A percentile compares a stretch with the other conserved stretches of the same genome.
Evolutionary conservation across 92 coral and sea anemone genomes (phyloP).

Genomic region (Desmophyllum pertusum): DNA sequence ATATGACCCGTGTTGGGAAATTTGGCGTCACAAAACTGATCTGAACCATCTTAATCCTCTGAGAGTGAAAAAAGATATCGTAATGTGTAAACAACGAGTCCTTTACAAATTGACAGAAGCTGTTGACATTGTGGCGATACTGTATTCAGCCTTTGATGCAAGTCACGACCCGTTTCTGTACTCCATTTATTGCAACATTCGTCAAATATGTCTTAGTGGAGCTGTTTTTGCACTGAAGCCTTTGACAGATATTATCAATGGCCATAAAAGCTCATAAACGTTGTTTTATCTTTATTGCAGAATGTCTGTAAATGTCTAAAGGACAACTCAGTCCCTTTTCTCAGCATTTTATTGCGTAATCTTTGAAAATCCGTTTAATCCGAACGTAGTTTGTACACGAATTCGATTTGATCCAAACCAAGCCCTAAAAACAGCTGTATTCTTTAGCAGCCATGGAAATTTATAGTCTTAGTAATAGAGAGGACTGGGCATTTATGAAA

Average conservation of each 20-base stretch:
- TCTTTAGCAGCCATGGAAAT: background rate
- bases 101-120: constrained; percentile 10
- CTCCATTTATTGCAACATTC: background rate
- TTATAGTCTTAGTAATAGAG: background rate
- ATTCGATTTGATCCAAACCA: background rate
- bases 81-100: background rate
- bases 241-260: background rate
- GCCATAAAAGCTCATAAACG: background rate
- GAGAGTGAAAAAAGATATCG: background rate
- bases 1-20: background rate
- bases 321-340: background rate
- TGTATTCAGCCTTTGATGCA: background rate
- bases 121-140: background rate
- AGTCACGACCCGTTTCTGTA: background rate
- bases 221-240: background rate
- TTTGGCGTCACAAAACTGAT: background rate
- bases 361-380: background rate
- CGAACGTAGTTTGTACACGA: background rate
- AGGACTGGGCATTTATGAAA: background rate
- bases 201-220: background rate
- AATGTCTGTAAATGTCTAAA: background rate
- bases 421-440: background rate
- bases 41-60: background rate
- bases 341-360: background rate
- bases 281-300: background rate